Evolutionary conservation across 1,140 invertebrate genomes (phyloP).

Genomic region (Bombus turneri): DNA sequence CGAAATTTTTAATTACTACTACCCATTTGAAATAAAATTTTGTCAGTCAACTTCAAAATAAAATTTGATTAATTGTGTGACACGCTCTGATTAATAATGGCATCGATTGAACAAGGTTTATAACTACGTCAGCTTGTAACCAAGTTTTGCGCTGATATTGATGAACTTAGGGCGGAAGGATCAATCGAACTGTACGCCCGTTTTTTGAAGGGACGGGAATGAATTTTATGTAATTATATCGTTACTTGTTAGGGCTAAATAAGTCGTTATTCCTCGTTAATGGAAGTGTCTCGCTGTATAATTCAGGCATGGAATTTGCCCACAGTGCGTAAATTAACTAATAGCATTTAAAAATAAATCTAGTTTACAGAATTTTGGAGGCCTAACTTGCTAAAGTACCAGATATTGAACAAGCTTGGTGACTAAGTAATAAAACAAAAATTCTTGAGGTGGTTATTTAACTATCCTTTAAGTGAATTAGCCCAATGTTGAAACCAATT

Average conservation of each 20-base stretch:
- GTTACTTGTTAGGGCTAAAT: slow-evolving; percentile 1
- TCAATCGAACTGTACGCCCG: slow-evolving; percentile 51
- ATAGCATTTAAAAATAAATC: background rate
- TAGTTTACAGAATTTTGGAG: background rate
- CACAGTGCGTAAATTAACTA: background rate
- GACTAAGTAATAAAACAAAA: background rate
- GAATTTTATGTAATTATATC: slow-evolving; percentile 28
- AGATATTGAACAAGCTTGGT: background rate
- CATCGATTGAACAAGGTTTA: background rate
- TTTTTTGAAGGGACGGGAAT: slow-evolving; percentile 10
- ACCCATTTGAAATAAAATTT: background rate
- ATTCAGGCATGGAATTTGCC: background rate
- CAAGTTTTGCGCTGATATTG: background rate
- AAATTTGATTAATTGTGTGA: slow-evolving; percentile 17
- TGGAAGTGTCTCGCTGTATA: slow-evolving; percentile 7
- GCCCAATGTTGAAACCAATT: too few relatives aligned
- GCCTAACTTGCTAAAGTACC: background rate
- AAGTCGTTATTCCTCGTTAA: slow-evolving; percentile 31
- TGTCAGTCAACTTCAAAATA: background rate
- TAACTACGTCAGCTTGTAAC: background rate
- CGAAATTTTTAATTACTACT: slow-evolving; percentile 27
- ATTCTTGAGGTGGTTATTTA: background rate
- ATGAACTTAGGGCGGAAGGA: background rate
- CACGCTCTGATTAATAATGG: background rate
- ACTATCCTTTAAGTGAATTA: background rate